Evolutionary conservation across 2,797 vertebrate species (phyloP).

Genomic region (Serranus cabrilla): DNA sequence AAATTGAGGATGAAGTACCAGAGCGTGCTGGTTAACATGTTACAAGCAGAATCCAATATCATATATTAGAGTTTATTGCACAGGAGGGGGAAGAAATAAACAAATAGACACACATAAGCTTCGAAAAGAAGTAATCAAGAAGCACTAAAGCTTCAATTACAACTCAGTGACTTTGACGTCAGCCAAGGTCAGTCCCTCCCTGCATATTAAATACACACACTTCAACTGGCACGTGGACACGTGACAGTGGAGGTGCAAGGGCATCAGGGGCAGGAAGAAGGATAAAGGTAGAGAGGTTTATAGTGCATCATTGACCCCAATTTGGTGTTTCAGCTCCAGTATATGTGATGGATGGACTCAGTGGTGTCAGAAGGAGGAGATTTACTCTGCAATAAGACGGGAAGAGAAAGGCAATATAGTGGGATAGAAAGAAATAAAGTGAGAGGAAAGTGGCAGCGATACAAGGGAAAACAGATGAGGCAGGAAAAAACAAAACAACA

Average conservation of each 20-base stretch:
- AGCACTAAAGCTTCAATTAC: constrained; percentile 24
- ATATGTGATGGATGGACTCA: constrained; percentile 51
- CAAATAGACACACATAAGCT: background rate
- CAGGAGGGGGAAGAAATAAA: background rate
- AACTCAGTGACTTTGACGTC: constrained; percentile 40
- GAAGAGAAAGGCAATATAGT: constrained; percentile 36
- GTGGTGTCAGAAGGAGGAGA: constrained; percentile 29
- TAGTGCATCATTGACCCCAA: constrained; percentile 51
- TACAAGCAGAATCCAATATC: constrained; percentile 36
- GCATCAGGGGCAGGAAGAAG: constrained; percentile 32
- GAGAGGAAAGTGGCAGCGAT: constrained; percentile 3
- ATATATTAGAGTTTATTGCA: constrained; percentile 30
- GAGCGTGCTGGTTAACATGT: constrained; percentile 20
- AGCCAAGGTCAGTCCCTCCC: constrained; percentile 57
- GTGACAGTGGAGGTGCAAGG: constrained; percentile 25
- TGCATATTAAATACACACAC: constrained; percentile 23
- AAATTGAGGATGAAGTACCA: constrained; percentile 32
- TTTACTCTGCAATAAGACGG: constrained; percentile 38
- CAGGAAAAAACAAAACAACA: constrained; percentile 32
- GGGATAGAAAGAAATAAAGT: constrained; percentile 24
- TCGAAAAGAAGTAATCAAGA: background rate
- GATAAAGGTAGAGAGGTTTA: constrained; percentile 40
- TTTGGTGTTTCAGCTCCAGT: constrained; percentile 48
- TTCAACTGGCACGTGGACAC: background rate
- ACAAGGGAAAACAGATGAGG: constrained; percentile 26